These are phyloP conservation scores for Rhagologus leucostigma DNA, from an alignment of 2,113 vertebrate species.

Conservation along the genomic window DNA sequence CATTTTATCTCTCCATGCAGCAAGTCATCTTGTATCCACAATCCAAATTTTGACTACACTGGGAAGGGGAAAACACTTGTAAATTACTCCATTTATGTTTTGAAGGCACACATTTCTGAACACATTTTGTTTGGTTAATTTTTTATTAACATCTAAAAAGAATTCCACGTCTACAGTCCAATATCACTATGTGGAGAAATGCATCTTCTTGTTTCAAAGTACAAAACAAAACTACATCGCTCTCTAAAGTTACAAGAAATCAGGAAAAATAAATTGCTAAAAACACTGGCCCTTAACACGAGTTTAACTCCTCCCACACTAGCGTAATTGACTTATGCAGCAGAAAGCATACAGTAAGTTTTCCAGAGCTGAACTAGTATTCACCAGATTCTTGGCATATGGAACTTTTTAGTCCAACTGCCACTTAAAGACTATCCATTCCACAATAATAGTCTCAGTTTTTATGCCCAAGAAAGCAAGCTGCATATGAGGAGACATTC, in stretches of 20 bases:
- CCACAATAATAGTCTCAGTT: not conserved
- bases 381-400: not conserved
- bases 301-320: not conserved
- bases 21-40: not conserved
- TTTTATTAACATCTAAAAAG: not conserved
- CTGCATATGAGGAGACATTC: not conserved
- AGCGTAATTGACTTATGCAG: not conserved
- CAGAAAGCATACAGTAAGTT: not conserved
- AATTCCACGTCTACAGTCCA: not conserved
- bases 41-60: not conserved
- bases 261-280: not conserved
- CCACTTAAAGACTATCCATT: not conserved
- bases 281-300: not conserved
- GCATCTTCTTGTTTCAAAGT: not conserved
- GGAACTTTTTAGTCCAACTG: not conserved
- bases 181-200: not conserved
- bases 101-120: not conserved
- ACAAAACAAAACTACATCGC: not conserved
- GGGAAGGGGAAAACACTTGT: not conserved
- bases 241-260: not conserved
- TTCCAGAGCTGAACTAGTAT: not conserved
- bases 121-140: not conserved
- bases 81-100: not conserved
- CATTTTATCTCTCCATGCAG: not conserved
- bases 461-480: not conserved